Base-by-base conservation (phyloP, 1,140 invertebrate species). In the Grapholita molesta region DNA sequence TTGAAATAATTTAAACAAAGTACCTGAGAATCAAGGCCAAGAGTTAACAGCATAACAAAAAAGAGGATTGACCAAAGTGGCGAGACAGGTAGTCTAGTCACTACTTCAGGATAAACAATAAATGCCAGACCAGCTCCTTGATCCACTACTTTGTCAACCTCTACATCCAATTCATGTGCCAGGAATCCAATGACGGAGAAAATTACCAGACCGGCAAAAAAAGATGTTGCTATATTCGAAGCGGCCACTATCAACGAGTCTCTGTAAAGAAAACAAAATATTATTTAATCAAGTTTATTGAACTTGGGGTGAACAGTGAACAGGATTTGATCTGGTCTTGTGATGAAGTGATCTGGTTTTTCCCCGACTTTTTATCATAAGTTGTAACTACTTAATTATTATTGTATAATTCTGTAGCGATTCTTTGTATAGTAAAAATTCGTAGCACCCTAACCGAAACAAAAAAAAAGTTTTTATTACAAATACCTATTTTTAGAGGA, bases 71-170 rank as follows among this genome's bases (percentile, higher is more conserved):
- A 96, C 97, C 97, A 98, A 2, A 97, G 87, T 0, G 96, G 96
- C 1, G 96, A 95, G 3, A 96, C 91, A 0, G 97, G 97, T 72
- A 98, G 89, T 68, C 96, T 93, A 0, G 96, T 94, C 3, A 98
- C 95, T 30, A 96, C 96, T 87, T 97, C 96, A 0, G 97, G 97
- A 84, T 98, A 97, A 6, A 97, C 96, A 69, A 97, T 96, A 79
- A 97, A 97, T 0, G 96, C 96, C 55, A 97, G 85, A 1, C 96
- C 96, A 52, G 96, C 96, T 0, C 92, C 96, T 80, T 96, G 94
- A 68, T 96, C 95, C 15, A 96, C 96, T 24, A 96, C 96, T 38
- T 94, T 93, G 3, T 94, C 93, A 1, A 96, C 95, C 21, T 94
- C 93, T 2, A 96, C 95, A 24, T 95, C 92, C 9, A 96, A 85